Evolutionary conservation across 1,140 invertebrate genomes (phyloP), one percentile per base, ranked within the genome.

Genomic region (Melitaea cinxia): DNA sequence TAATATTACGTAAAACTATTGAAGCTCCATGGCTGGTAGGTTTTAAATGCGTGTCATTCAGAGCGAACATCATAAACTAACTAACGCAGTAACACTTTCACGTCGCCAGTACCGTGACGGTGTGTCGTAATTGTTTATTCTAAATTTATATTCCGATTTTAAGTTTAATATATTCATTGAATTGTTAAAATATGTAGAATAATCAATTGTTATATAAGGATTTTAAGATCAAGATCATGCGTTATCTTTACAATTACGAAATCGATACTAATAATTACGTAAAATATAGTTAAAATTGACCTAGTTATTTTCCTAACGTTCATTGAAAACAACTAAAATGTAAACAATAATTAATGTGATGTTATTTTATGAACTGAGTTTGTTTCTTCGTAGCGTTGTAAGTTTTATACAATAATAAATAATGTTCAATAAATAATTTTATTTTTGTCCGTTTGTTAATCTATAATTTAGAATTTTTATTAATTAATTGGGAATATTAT

Each of bases 71-170:
- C 49, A 65, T 65, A 50, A 65, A 65, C 56, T 24, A 23, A 58
- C 56, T 47, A 42, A 50, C 55, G 37, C 54, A 15, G 58, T 62
- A 73, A 61, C 75, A 82, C 79, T 83, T 82, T 83, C 81, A 82
- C 79, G 78, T 78, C 70, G 68, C 67, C 39, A 52, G 33, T 73
- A 60, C 72, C 78, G 70, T 82, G 79, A 80, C 79, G 71, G 70
- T 73, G 68, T 55, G 60, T 42, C 10, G n/a, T 49, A 26, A 42
- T 24, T 65, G 15, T 6, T 65, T 63, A 73, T 60, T n/a, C 59
- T 37, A 21, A 72, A 21, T 52, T 26, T 57, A 42, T 21, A 35
- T 37, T 53, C 37, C 14, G n/a, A 21, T 10, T 45, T 19, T 45
- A 9, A 9, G 10, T 12, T 4, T 24, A 21, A 47, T 3, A 1